Conservation (phyloP, 2,113 vertebrate species). For the Myiagra hebetior region DNA sequence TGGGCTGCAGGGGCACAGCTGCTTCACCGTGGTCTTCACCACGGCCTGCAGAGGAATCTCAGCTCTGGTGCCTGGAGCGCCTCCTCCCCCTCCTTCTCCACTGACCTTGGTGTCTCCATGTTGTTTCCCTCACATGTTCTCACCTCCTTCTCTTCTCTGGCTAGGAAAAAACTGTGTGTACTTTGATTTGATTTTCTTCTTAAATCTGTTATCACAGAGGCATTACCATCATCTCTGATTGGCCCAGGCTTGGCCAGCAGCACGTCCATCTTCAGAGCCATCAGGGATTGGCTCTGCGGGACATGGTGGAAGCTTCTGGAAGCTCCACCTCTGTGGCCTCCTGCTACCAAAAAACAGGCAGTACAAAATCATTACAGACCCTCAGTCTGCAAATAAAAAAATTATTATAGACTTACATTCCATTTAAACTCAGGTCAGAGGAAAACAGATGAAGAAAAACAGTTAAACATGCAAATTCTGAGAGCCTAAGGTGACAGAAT, state of each 20-base stretch:
- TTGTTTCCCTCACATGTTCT: not conserved
- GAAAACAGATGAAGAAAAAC: not conserved
- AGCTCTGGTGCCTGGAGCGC: not conserved
- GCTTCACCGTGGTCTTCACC: not conserved
- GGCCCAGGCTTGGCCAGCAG: not conserved
- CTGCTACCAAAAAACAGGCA: not conserved
- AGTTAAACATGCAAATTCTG: not conserved
- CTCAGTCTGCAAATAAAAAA: not conserved
- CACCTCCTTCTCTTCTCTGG: not conserved
- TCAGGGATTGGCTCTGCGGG: not conserved
- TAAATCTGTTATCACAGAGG: not conserved
- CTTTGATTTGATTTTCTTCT: not conserved
- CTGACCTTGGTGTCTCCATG: not conserved
- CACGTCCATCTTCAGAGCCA: not conserved
- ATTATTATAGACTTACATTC: not conserved
- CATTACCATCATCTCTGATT: not conserved
- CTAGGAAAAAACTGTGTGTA: not conserved
- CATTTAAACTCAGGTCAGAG: not conserved
- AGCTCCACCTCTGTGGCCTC: not conserved
- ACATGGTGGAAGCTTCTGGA: not conserved
- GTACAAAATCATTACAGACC: not conserved
- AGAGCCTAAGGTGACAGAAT: not conserved
- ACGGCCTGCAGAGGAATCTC: not conserved
- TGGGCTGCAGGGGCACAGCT: too few relatives aligned
- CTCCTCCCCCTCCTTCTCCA: not conserved